Evolutionary conservation across 2,888 invertebrate genomes (phyloP).

Genomic region (Cryptophagus acutangulus): DNA sequence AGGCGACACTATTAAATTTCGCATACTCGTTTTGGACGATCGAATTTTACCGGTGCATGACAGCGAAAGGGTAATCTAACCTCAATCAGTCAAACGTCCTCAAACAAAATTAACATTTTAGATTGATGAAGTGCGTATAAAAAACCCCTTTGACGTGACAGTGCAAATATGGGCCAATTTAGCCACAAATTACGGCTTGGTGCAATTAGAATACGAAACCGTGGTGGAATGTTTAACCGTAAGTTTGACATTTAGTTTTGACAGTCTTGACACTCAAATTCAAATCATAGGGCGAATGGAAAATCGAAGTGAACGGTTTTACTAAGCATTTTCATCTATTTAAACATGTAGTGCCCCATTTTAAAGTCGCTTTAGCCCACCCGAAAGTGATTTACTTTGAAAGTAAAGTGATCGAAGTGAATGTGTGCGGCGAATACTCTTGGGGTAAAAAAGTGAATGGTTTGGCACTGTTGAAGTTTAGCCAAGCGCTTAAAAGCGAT

Average conservation of each 20-base stretch:
- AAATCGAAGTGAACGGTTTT: constrained; percentile 45
- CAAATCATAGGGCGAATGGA: constrained; percentile 51
- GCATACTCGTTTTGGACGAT: constrained; percentile 50
- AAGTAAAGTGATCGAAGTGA: constrained; percentile 47
- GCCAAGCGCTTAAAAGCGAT: neutral
- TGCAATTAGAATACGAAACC: constrained; percentile 48
- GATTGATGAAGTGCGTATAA: constrained; percentile 62
- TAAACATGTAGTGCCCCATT: constrained; percentile 57
- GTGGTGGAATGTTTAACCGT: constrained; percentile 40
- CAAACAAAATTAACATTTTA: constrained; percentile 34
- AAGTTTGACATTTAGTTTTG: constrained; percentile 10
- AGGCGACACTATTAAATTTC: constrained; percentile 53
- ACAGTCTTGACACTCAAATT: neutral
- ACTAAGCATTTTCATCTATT: constrained; percentile 50
- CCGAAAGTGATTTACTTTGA: constrained; percentile 52
- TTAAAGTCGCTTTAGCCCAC: constrained; percentile 52
- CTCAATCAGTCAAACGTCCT: constrained; percentile 19
- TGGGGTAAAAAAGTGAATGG: constrained; percentile 60
- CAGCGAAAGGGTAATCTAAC: neutral
- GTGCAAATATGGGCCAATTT: constrained; percentile 62
- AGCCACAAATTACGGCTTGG: constrained; percentile 57
- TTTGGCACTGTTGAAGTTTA: constrained; percentile 33
- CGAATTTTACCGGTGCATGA: constrained; percentile 48
- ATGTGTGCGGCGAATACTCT: constrained; percentile 57
- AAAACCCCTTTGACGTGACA: constrained; percentile 60